Evolutionary conservation across 2,113 vertebrate genomes (phyloP).

Genomic region (Ploceus nigricollis): DNA sequence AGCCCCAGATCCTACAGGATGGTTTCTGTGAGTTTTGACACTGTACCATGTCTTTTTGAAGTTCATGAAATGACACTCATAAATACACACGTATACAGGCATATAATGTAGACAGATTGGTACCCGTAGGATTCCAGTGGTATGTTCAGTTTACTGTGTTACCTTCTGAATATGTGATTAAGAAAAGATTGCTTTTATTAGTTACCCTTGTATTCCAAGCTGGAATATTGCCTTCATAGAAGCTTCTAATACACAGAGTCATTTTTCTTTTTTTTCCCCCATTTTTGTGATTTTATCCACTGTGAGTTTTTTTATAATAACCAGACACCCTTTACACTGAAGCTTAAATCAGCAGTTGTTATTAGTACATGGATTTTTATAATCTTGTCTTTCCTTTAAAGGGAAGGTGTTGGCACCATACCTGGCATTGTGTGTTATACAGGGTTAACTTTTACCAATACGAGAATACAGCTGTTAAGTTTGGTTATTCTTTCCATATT

Average conservation of each 20-base stretch:
- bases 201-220: neutral
- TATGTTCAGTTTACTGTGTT: neutral
- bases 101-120: rapidly evolving
- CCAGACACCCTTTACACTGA: neutral
- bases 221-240: neutral
- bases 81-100: rapidly evolving
- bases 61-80: neutral
- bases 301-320: neutral
- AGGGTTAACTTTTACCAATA: neutral
- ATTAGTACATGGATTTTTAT: neutral
- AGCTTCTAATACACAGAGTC: neutral
- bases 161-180: neutral
- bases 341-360: neutral
- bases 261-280: rapidly evolving
- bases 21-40: neutral
- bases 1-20: neutral
- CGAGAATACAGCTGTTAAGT: neutral
- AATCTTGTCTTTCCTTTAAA: neutral
- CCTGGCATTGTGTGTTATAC: rapidly evolving
- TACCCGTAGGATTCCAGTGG: neutral
- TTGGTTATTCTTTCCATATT: neutral
- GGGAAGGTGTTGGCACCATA: neutral
- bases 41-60: neutral
- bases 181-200: neutral
- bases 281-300: neutral